phyloP scores from a whole-genome alignment of 2,113 vertebrate species.

The Chlorodrepanis virens region DNA sequence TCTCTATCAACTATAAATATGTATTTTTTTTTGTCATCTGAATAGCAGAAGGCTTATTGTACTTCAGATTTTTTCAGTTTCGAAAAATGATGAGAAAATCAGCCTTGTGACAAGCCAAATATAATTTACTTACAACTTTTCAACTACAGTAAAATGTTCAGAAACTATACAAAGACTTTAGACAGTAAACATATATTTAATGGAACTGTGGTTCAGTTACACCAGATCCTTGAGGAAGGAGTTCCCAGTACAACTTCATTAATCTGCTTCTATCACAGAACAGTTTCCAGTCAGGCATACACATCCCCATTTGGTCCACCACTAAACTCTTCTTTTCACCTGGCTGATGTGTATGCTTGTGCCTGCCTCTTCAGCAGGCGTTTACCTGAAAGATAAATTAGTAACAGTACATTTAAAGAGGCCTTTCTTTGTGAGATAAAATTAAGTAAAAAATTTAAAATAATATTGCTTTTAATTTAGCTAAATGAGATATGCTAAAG shows the following conservation, averaged over 20 bases:
- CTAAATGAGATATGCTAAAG: background rate
- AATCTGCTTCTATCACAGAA: constrained; percentile 79
- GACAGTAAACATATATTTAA: constrained; percentile 69
- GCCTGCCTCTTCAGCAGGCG: constrained; percentile 86
- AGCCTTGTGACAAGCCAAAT: constrained; percentile 62
- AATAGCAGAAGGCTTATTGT: background rate
- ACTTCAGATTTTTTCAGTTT: background rate
- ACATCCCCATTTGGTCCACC: constrained; percentile 46
- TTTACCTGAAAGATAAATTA: constrained; percentile 83
- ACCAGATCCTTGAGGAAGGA: constrained; percentile 85
- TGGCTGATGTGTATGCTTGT: constrained; percentile 52
- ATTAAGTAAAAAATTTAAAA: background rate
- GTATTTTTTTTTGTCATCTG: background rate
- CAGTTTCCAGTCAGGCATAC: constrained; percentile 71
- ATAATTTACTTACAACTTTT: constrained; percentile 68
- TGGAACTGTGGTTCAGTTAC: constrained; percentile 78
- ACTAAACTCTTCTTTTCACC: constrained; percentile 5
- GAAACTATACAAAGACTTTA: constrained; percentile 74
- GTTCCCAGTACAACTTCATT: constrained; percentile 90
- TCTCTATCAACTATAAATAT: background rate
- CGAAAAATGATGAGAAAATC: constrained; percentile 32
- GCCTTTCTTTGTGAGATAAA: background rate
- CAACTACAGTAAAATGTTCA: constrained; percentile 69
- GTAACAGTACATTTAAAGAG: background rate
- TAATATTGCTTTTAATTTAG: background rate